Percentiles rank a stretch among this genome's conserved stretches.
Conservation (phyloP, 2,888 invertebrate genomes). For the Nephrocerus scutellatus region DNA sequence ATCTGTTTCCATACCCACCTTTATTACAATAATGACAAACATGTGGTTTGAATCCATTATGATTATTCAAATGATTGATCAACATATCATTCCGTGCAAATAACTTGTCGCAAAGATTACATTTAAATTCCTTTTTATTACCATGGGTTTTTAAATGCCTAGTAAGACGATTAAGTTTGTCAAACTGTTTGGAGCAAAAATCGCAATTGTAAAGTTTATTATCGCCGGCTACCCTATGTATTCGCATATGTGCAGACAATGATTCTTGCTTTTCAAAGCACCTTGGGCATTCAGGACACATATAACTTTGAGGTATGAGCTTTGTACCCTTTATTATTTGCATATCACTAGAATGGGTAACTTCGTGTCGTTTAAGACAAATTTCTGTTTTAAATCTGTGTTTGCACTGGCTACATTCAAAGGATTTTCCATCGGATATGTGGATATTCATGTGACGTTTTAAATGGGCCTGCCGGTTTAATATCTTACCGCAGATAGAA, state of each 20-base stretch:
- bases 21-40: constrained; percentile 24
- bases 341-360: constrained; percentile 27
- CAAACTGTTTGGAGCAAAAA: constrained; percentile 49
- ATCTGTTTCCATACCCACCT: constrained; percentile 12
- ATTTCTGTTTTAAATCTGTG: constrained; percentile 31
- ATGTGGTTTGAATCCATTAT: constrained; percentile 9
- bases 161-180: constrained; percentile 44
- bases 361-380: constrained; percentile 32
- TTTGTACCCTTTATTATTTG: constrained; percentile 5
- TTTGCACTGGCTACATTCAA: constrained; percentile 31
- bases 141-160: constrained; percentile 47
- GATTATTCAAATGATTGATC: constrained; percentile 1
- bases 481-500: constrained; percentile 49
- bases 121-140: not conserved
- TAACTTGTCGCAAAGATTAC: constrained; percentile 1
- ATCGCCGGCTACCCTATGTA: constrained; percentile 30
- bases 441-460: constrained; percentile 31
- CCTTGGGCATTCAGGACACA: constrained; percentile 51
- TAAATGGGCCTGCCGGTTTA: constrained; percentile 48
- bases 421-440: constrained; percentile 28
- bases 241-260: constrained; percentile 47
- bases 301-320: constrained; percentile 28
- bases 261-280: constrained; percentile 51
- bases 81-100: not conserved
- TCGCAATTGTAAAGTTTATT: constrained; percentile 44